These are phyloP conservation scores for Lepidocyrtoides sp. DNA, from an alignment of 2,888 invertebrate genomes.

Conservation along the genomic window DNA sequence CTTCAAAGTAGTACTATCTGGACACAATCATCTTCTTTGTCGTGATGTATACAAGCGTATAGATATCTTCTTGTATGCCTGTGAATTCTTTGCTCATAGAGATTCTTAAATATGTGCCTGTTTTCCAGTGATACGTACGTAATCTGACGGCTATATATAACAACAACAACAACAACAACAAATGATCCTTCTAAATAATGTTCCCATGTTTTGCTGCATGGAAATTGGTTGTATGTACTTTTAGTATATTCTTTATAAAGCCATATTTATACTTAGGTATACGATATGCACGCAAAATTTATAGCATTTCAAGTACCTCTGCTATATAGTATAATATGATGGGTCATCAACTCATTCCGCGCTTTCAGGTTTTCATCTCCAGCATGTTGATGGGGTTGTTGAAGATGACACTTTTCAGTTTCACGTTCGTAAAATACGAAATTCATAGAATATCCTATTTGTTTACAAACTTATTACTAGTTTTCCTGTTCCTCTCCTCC, in stretches of 20 bases:
- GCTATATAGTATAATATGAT: neutral
- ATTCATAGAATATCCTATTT: conserved; percentile 47
- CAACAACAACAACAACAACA: conserved; percentile 40
- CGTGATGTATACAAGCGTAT: neutral
- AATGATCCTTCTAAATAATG: conserved; percentile 52
- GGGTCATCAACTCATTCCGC: conserved; percentile 33
- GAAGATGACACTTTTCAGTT: conserved; percentile 52
- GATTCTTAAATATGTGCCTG: conserved; percentile 1
- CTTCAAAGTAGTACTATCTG: conserved; percentile 34
- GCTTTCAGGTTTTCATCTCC: conserved; percentile 23
- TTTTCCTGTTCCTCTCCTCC: neutral
- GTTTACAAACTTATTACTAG: neutral
- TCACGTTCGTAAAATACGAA: conserved; percentile 49
- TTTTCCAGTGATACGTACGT: conserved; percentile 56
- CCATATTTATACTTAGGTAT: too few relatives aligned
- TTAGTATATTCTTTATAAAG: neutral
- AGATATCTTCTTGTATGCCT: neutral
- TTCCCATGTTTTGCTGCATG: conserved; percentile 9
- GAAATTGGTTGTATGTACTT: neutral
- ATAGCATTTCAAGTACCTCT: too few relatives aligned
- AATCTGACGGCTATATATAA: conserved; percentile 38
- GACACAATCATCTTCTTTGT: conserved; percentile 22
- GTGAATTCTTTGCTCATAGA: neutral
- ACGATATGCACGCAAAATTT: neutral
- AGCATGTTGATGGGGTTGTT: conserved; percentile 37